Evolutionary conservation across 2,888 invertebrate species (phyloP), one percentile per base, ranked within the genome.

Genomic region (Folsomia manolachei): DNA sequence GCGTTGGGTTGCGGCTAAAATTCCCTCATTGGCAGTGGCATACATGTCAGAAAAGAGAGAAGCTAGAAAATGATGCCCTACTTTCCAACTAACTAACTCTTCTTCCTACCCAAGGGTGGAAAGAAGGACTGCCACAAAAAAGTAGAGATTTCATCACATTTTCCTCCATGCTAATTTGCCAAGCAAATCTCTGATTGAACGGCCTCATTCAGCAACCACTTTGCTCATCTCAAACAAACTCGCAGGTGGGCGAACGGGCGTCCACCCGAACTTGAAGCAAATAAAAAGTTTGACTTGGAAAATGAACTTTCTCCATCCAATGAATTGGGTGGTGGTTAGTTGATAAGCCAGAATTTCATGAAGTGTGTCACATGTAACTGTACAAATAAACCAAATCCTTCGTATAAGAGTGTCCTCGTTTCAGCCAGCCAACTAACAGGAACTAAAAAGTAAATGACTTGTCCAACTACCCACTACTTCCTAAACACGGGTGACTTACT

Each of bases 261-360:
- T 19, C 2, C n/a, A 27, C 19, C 18, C 9, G 52, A 66, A 66
- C 66, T 39, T 19, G 39, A 39, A 4, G 39, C 39, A 39, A 39
- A 39, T 39, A 39, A 66, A 66, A 66, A 66, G 66, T 66, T 66
- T 66, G 66, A 66, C 39, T 66, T 66, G 27, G 19, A 27, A 24
- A 39, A 66, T 66, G 39, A 66, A 66, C 66, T 66, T 66, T 66
- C 66, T 52, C 52, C 24, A 39, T 39, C 39, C 39, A 14, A 39
- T 4, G 14, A 14, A 39, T 39, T 39, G 39, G 39, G n/a, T n/a
- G n/a, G n/a, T n/a, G n/a, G n/a, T n/a, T n/a, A n/a, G n/a, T n/a
- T n/a, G n/a, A n/a, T n/a, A n/a, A n/a, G n/a, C n/a, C n/a, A n/a
- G n/a, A n/a, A n/a, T n/a, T n/a, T n/a, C n/a, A n/a, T n/a, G n/a